Evolutionary conservation across 2,113 vertebrate species (phyloP), one percentile per base, ranked within the genome.

Genomic region (Microtus oregoni): DNA sequence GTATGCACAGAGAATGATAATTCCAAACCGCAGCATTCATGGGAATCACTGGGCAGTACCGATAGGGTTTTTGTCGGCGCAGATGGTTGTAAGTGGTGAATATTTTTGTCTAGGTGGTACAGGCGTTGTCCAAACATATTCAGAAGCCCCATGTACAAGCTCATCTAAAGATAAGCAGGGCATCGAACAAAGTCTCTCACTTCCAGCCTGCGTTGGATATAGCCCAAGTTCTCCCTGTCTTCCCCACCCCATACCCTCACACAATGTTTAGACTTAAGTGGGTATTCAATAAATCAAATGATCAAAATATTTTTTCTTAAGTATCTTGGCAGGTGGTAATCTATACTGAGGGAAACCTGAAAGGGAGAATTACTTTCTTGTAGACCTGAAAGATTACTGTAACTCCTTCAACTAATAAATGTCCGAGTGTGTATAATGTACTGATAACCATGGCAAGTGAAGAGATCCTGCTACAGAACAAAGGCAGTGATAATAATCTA

Each of bases 321-420:
- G n/a, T 70, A 90, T 72, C 85, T 88, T 14, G 47, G 28, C 50
- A 78, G 41, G 35, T 44, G 13, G 19, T 65, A 38, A 35, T 72
- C 28, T 38, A 86, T n/a, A 61, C 12, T n/a, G 38, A 87, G 55
- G 76, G 26, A 93, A 90, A n/a, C 67, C 30, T 15, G 4, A 10
- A 65, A 41, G 47, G 13, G 87, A 67, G 41, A 76, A 88, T 38
- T 47, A 5, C 17, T 73, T 73, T 94, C 76, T 65, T 32, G 4
- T n/a, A 82, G 82, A 79, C 12, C 52, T 35, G 35, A 91, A 47
- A 94, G 88, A 70, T 76, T 28, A 55, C 14, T 58, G 3, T 87
- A 78, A 92, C 30, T 90, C 61, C 85, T 96, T 50, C 65, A 88
- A 85, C 41, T 67, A 72, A 12, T 63, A 86, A 95, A 70, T 38